These are phyloP conservation scores for Harpagifer antarcticus DNA, from an alignment of 2,797 vertebrate species.

Conservation along the genomic window DNA sequence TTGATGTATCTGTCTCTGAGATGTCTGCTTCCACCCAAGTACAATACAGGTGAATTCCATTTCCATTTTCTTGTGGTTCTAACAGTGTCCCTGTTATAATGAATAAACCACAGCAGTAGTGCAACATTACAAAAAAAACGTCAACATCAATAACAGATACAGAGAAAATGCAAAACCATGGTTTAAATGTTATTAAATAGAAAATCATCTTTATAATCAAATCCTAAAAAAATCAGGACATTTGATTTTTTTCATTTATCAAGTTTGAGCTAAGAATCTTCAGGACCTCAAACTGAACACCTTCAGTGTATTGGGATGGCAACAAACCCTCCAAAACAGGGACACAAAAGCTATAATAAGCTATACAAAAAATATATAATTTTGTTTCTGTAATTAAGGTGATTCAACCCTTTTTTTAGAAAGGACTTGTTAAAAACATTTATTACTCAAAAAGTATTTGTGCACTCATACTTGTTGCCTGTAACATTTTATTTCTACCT, in stretches of 20 bases:
- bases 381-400: neutral
- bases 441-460: slow-evolving; percentile 5
- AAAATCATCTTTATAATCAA: too few relatives aligned
- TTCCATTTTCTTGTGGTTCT: slow-evolving; percentile 13
- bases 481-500: slow-evolving; percentile 1
- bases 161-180: too few relatives aligned
- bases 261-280: neutral
- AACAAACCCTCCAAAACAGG: neutral
- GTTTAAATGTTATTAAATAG: too few relatives aligned
- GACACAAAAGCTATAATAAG: neutral
- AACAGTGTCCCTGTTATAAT: slow-evolving; percentile 10
- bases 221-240: too few relatives aligned
- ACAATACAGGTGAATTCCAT: slow-evolving; percentile 15
- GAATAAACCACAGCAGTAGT: slow-evolving; percentile 2
- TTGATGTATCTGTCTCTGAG: slow-evolving; percentile 18
- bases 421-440: neutral
- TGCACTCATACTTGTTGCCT: neutral
- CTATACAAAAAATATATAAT: too few relatives aligned
- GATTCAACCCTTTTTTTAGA: neutral
- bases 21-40: neutral
- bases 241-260: too few relatives aligned
- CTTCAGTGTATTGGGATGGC: neutral
- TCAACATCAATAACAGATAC: too few relatives aligned
- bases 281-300: neutral
- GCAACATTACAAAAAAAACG: too few relatives aligned